Evolutionary conservation across 2,888 invertebrate genomes (phyloP), one percentile per base, ranked within the genome.

Genomic region (Gnatocerus cornutus): DNA sequence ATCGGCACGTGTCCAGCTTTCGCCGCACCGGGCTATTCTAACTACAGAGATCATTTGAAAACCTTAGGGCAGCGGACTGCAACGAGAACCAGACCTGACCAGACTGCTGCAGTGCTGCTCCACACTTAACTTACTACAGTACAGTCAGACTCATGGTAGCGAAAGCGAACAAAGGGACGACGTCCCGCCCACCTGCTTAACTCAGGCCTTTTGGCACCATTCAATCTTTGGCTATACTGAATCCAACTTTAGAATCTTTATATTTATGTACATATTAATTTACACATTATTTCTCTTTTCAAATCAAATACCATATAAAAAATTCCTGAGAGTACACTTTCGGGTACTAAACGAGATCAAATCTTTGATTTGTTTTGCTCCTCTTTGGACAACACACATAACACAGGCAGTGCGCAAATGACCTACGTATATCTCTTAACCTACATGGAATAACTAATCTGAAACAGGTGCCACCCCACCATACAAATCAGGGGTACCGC

Each of bases 381-480:
- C 84, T 84, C 84, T 85, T 84, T 84, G 84, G 83, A 83, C 80
- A 78, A 79, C 80, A 79, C 79, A 79, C 77, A 73, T 73, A 76
- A 70, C 72, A 70, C 62, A 58, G 69, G 69, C 59, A 63, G 72
- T 69, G 67, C 67, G 58, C 65, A 72, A 72, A 81, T 80, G 79
- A 79, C 78, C 79, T 81, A 80, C 80, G 77, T 77, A 78, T 75
- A 78, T 75, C 71, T 73, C 74, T 76, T 78, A 80, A 74, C 71
- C 78, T 81, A 81, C 70, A 74, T 78, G 81, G 80, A 81, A 78
- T 78, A 78, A 79, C 89, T 88, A 90, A 50, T 66, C 84, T 86
- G 88, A 72, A 90, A 86, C 46, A 90, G 82, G 76, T 88, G 89
- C 90, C 90, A 90, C 8, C 90, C 90, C 2, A 90, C 85, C 82